Percentiles rank a stretch among this genome's conserved stretches.
Evolutionary conservation across 2,797 vertebrate species (phyloP).

Genomic region (Diceros bicornis): DNA sequence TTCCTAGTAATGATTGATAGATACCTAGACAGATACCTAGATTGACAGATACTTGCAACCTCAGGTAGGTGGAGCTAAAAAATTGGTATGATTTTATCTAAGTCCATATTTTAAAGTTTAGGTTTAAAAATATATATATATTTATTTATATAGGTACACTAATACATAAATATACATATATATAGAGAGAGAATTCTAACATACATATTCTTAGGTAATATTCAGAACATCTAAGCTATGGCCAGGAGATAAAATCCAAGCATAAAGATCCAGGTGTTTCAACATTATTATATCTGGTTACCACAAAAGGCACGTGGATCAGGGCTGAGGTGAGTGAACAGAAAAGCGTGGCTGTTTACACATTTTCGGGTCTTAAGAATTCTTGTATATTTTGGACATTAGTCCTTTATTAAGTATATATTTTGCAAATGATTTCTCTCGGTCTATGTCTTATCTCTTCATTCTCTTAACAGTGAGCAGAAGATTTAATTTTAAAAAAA

Average conservation of each 20-base stretch:
- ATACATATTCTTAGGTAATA: neutral
- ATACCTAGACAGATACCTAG: neutral
- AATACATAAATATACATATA: neutral
- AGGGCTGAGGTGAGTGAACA: no score
- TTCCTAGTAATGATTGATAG: neutral
- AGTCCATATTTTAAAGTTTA: slow-evolving; percentile 57
- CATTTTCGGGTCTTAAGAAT: neutral
- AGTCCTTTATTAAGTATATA: neutral
- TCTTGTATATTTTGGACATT: neutral
- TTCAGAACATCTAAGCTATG: neutral
- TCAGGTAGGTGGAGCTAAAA: neutral
- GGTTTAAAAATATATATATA: neutral
- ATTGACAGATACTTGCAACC: neutral
- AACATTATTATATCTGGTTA: neutral
- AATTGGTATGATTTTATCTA: neutral
- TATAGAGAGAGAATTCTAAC: neutral
- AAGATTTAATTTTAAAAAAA: neutral
- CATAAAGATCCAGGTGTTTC: neutral
- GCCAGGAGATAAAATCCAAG: neutral
- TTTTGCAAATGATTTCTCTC: neutral
- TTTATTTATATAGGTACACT: neutral
- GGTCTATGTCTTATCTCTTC: neutral
- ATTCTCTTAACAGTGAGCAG: neutral
- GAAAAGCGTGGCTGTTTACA: neutral
- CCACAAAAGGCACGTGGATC: neutral